These are phyloP conservation scores for Astreopora myriophthalma DNA, from an alignment of 64 coral and sea anemone species.

Conservation along the genomic window DNA sequence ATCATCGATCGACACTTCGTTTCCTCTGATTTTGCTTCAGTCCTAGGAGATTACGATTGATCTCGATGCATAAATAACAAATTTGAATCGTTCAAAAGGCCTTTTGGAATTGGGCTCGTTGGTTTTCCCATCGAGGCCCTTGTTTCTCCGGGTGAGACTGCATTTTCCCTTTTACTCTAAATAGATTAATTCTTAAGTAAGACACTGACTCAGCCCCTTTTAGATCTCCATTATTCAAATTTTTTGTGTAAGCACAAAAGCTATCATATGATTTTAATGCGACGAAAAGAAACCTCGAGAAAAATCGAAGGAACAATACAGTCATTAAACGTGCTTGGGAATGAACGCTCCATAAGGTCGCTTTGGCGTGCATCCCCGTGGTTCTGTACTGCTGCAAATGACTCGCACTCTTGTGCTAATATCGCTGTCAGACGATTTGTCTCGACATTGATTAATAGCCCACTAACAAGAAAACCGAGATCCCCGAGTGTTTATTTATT, in stretches of 20 bases:
- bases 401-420: background rate
- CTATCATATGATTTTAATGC: background rate
- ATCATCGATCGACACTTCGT: background rate
- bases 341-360: background rate
- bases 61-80: too few species aligned
- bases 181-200: background rate
- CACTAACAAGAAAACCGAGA: conserved; percentile 55
- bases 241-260: background rate
- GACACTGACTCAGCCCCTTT: too few species aligned
- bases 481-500: conserved; percentile 6
- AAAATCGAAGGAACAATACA: background rate
- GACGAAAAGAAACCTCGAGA: background rate
- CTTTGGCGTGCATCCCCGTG: too few species aligned
- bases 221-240: too few species aligned
- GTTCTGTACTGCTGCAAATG: too few species aligned
- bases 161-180: background rate
- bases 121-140: background rate
- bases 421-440: conserved; percentile 4
- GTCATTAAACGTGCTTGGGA: background rate
- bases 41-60: too few species aligned
- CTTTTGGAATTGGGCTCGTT: background rate
- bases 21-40: background rate
- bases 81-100: background rate
- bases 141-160: background rate
- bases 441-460: conserved; percentile 50